Evolutionary conservation across 2,888 invertebrate species (phyloP).

Genomic region (Catocala fraxini): DNA sequence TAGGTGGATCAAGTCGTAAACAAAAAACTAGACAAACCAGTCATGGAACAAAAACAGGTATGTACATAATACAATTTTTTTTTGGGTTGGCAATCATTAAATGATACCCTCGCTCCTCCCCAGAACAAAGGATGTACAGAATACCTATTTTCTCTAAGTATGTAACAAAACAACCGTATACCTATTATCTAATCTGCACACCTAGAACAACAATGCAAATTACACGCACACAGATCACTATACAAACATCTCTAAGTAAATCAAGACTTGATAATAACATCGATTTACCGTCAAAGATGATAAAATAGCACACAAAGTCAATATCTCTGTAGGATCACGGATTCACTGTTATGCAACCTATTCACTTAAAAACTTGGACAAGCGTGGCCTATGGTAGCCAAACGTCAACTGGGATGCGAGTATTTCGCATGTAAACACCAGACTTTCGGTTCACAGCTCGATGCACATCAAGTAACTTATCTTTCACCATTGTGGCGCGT

Average conservation of each 20-base stretch:
- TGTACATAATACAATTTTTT: too few species aligned
- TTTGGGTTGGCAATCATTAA: too few species aligned
- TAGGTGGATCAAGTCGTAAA: neutral
- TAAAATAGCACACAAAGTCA: conserved; percentile 34
- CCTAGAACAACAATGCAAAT: conserved; percentile 21
- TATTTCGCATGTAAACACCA: conserved; percentile 85
- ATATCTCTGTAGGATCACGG: conserved; percentile 38
- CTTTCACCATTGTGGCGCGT: conserved; percentile 87
- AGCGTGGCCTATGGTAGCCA: conserved; percentile 73
- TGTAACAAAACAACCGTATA: neutral
- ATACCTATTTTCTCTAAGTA: too few species aligned
- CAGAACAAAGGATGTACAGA: too few species aligned
- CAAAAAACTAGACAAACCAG: conserved; percentile 5
- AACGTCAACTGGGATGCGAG: conserved; percentile 79
- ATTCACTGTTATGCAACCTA: conserved; percentile 49
- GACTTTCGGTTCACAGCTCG: conserved; percentile 87
- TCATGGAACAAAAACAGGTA: neutral
- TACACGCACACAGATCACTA: conserved; percentile 3
- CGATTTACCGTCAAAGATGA: conserved; percentile 49
- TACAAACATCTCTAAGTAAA: conserved; percentile 9
- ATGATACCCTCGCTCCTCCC: too few species aligned
- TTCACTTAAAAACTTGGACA: conserved; percentile 60
- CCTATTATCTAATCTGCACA: conserved; percentile 25
- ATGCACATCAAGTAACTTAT: conserved; percentile 87
- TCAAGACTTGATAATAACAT: conserved; percentile 6